Evolutionary conservation across 2,888 invertebrate species (phyloP), one percentile per base, ranked within the genome.

Genomic region (Agrochola lychnidis): DNA sequence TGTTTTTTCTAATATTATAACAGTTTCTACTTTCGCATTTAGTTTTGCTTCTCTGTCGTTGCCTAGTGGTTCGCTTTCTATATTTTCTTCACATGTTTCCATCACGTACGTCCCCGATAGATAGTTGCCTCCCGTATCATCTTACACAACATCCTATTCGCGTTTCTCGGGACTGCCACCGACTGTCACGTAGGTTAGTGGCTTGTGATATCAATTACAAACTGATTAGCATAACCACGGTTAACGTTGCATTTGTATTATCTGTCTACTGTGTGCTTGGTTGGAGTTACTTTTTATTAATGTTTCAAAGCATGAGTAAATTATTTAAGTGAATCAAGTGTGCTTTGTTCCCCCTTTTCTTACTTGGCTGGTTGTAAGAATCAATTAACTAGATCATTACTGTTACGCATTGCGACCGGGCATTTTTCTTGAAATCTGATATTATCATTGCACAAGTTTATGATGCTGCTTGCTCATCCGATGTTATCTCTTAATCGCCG

Each of bases 141-240:
- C 25, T 83, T 74, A 70, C 73, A 83, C 80, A 72, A 84, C 75
- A 84, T 84, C 71, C 75, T 84, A 72, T 84, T 74, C 51, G 53
- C 66, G 59, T 75, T 84, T 69, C 84, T 75, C 72, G 45, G 73
- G 51, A 63, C 30, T 83, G 68, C 63, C 56, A 76, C 75, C 40
- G 62, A 62, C 62, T 84, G 70, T 51, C 64, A 68, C 70, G 70
- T 83, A 84, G 76, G 70, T 76, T 73, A 76, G 76, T 71, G 42
- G 70, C 53, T 66, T 61, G 57, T 72, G 71, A 71, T 83, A 81
- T 83, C 68, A 84, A 76, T 83, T 84, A 81, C 85, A 67, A 74
- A 84, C 57, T 77, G 73, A 85, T 84, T 72, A 76, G 67, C 59
- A 64, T 84, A 36, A 61, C 61, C 70, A 66, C 22, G 66, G 69